Evolutionary conservation across 2,797 vertebrate genomes (phyloP), one percentile per base, ranked within the genome.

Genomic region (Bufotes viridis): DNA sequence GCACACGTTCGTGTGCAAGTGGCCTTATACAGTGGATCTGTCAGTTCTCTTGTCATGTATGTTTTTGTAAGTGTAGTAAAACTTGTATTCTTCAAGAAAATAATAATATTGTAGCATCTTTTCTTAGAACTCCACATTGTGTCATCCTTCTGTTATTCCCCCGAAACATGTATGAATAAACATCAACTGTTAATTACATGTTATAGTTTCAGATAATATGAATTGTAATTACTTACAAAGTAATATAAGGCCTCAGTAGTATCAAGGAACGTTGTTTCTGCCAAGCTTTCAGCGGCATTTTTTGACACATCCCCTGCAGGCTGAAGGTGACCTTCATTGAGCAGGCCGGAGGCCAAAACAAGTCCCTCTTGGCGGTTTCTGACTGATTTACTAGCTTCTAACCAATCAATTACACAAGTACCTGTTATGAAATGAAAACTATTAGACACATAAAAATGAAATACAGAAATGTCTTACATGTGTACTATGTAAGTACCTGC

Each of bases 251-350:
- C 98, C 53, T 96, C 95, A 0, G 93, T 87, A 6, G 97, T 92
- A 90, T 99, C 98, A 79, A 99, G 92, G 85, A 99, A 96, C 51
- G 94, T 90, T 1, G 92, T 94, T 57, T 98, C 96, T 7, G 96
- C 92, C 1, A 90, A 91, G 0, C 94, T 91, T 34, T 98, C 97
- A 0, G 92, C 94, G 7, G 95, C 96, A 0, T 90, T 92, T 91
- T 99, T 99, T 49, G 98, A 96, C 0, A 95, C 67, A 0, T 98
- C 97, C 2, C 96, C 96, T 0, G 98, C 97, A 7, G 98, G 96
- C 91, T 97, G 98, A 2, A 99, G 93, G 90, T 97, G 98, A 5
- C 98, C 98, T 90, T 99, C 98, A 2, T 91, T 98, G 89, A 99
- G 89, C 72, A 99, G 95, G 0, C 97, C 97, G 1, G 96, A 95